Percentiles rank a stretch among this genome's conserved stretches.
These are phyloP conservation scores for Tachina lurida DNA, from an alignment of 2,888 invertebrate genomes.

Conservation along the genomic window DNA sequence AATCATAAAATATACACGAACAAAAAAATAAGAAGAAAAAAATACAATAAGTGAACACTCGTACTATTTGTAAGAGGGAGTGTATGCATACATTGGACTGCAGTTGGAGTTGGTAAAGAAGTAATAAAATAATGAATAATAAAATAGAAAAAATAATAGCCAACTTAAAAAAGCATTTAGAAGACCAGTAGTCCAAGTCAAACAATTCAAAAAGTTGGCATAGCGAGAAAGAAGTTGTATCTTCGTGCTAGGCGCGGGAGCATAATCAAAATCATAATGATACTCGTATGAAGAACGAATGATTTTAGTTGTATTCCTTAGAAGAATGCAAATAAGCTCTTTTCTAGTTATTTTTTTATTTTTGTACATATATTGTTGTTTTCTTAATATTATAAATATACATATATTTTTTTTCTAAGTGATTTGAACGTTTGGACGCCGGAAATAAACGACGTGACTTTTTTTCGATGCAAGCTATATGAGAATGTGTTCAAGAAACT, in stretches of 20 bases:
- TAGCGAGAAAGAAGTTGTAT: constrained; percentile 15
- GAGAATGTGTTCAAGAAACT: constrained; percentile 30
- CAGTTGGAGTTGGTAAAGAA: constrained; percentile 60
- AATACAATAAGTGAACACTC: constrained; percentile 5
- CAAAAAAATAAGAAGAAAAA: constrained; percentile 2
- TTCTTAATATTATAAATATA: constrained; percentile 18
- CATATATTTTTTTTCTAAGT: constrained; percentile 45
- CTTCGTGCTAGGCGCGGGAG: constrained; percentile 17
- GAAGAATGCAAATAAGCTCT: constrained; percentile 66
- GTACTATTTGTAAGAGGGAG: constrained; percentile 35
- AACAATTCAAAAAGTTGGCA: constrained; percentile 54
- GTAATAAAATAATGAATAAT: constrained; percentile 53
- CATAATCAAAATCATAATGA: constrained; percentile 59
- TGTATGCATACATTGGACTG: constrained; percentile 16
- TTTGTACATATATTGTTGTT: constrained; percentile 25
- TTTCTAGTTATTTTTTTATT: constrained; percentile 55
- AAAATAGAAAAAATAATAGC: constrained; percentile 3
- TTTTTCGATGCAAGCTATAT: constrained; percentile 71
- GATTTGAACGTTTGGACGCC: constrained; percentile 74
- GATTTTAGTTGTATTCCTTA: constrained; percentile 56
- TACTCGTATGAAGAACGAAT: constrained; percentile 43
- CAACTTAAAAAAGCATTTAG: constrained; percentile 47
- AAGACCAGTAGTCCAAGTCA: constrained; percentile 62
- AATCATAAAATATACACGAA: constrained; percentile 58
- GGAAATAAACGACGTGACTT: constrained; percentile 83